Evolutionary conservation across 2,113 vertebrate genomes (phyloP).

Genomic region (Lanius ludovicianus): DNA sequence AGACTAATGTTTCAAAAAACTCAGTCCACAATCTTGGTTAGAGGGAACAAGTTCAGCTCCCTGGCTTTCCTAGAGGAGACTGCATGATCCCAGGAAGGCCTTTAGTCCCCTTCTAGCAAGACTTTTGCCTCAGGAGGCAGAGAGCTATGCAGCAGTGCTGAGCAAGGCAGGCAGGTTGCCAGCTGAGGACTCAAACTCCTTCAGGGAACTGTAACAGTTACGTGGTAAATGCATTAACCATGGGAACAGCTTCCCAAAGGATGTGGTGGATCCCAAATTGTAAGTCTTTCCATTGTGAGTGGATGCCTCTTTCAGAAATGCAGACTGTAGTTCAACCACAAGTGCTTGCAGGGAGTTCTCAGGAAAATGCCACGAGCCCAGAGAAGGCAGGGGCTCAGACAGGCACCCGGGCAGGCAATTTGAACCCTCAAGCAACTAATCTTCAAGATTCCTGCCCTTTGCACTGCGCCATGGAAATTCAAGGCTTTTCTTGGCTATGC

Average conservation of each 20-base stretch:
- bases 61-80: background rate
- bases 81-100: background rate
- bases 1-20: background rate
- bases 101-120: background rate
- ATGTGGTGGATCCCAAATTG: conserved; percentile 47
- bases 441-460: background rate
- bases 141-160: background rate
- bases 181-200: background rate
- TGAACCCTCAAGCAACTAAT: background rate
- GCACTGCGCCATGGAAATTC: background rate
- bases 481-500: background rate
- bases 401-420: rapidly evolving
- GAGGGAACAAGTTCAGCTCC: background rate
- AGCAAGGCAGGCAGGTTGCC: conserved; percentile 19
- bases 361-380: background rate
- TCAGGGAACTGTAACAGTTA: conserved; percentile 18
- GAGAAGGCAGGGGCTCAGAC: background rate
- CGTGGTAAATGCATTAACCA: background rate
- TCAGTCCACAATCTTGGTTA: background rate
- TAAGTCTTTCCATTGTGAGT: conserved; percentile 11
- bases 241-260: conserved; percentile 59
- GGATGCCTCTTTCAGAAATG: background rate
- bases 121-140: background rate
- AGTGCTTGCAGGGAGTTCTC: background rate
- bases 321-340: background rate